Evolutionary conservation across 2,113 vertebrate genomes (phyloP), one percentile per base, ranked within the genome.

Genomic region (Pelusios castaneus): DNA sequence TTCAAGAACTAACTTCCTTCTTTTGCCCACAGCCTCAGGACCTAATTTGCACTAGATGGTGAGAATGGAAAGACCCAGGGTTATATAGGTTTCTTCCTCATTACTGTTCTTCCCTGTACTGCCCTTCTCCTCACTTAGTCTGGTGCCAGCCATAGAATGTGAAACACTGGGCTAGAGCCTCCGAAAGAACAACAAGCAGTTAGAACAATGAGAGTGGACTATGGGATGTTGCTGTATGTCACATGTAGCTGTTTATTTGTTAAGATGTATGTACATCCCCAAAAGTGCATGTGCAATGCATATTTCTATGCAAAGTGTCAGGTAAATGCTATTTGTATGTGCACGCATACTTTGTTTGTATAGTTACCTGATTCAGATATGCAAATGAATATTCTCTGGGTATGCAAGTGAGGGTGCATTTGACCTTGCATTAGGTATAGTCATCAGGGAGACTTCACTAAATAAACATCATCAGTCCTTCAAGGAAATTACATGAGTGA

Each of bases 101-200:
- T 47, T 58, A 6, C 0, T 1, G 4, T 75, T 89, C 80, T 41
- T 88, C 25, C 51, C 51, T 56, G 2, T 34, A 22, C 80, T 11
- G 3, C 22, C 51, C 47, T 84, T 43, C 43, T 82, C 47, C 76
- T 93, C 34, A 94, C 70, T 2, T 1, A n/a, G 12, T 75, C 55
- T 38, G 4, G 2, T 7, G 79, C 82, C 0, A 0, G 2, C 45
- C 82, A 56, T 2, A 78, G 4, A 91, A 34, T 6, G 63, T 21
- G 51, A 95, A 94, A 88, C 31, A 82, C 3, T 56, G 38, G 5
- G 55, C 56, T 34, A 77, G 13, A 93, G 82, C 1, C 5, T 3
- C 8, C 25, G 22, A 3, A 6, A 70, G 22, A 43, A 38, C n/a
- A 73, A 73, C 21, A 41, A 41, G 21, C 67, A 73, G 38, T n/a